These are phyloP conservation scores for Uropetala carovei DNA, from an alignment of 2,888 invertebrate genomes.

Conservation along the genomic window DNA sequence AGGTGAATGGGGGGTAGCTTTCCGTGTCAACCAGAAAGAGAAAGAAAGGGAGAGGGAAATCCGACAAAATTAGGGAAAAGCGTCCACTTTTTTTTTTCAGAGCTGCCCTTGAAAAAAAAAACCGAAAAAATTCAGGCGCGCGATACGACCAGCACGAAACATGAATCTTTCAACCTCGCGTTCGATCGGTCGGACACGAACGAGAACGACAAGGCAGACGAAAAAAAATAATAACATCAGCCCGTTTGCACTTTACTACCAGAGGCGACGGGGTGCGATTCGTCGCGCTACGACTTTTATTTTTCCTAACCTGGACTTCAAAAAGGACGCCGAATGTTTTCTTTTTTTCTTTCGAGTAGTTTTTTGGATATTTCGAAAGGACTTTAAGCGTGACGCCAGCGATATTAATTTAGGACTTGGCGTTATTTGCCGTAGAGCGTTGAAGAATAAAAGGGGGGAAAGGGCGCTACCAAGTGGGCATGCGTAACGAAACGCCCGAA, in stretches of 20 bases:
- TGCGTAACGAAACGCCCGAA: too few relatives aligned
- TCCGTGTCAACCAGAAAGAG: background rate
- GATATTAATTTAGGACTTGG: too few relatives aligned
- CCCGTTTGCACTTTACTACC: background rate
- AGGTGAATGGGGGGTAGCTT: conserved; percentile 15
- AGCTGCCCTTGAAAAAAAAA: background rate
- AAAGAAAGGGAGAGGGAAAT: background rate
- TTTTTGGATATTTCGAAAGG: too few relatives aligned
- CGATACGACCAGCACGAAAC: background rate
- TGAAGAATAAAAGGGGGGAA: too few relatives aligned
- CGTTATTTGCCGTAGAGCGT: too few relatives aligned
- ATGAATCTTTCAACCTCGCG: background rate
- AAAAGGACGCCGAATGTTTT: too few relatives aligned
- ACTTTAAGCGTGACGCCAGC: too few relatives aligned
- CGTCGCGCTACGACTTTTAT: background rate
- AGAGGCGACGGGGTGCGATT: background rate
- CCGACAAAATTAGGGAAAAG: background rate
- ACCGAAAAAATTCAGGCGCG: background rate
- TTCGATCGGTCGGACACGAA: conserved; percentile 7
- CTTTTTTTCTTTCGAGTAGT: too few relatives aligned
- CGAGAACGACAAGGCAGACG: background rate
- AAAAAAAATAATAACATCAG: background rate
- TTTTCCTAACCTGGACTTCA: too few relatives aligned
- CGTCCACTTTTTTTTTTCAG: background rate
- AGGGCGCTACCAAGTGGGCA: too few relatives aligned